phyloP scores from a whole-genome alignment of 2,888 invertebrate genomes.

The Rhamphomyia laevipes region DNA sequence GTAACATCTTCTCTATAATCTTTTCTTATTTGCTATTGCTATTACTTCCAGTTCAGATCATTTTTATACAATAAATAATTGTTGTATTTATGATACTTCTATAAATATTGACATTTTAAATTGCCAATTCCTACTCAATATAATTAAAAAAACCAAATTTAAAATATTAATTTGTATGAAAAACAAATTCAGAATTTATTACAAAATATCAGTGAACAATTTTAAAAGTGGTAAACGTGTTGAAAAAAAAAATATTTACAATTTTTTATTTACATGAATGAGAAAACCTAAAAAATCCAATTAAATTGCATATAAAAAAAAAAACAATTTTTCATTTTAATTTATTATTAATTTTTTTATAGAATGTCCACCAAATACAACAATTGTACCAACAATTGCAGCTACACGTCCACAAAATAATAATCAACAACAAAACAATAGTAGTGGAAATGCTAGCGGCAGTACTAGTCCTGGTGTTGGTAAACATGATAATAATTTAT shows the following conservation, averaged over 20 bases:
- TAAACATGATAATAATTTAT: conserved; percentile 49
- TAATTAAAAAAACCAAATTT: too few species aligned
- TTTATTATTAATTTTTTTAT: conserved; percentile 1
- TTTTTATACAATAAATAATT: too few species aligned
- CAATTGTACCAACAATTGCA: conserved; percentile 33
- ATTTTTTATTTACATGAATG: background rate
- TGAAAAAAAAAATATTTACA: background rate
- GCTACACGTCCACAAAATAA: conserved; percentile 21
- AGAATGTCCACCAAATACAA: conserved; percentile 60
- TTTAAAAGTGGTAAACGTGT: too few species aligned
- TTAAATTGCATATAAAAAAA: background rate
- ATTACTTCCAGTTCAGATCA: too few species aligned
- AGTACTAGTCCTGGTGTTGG: conserved; percentile 2
- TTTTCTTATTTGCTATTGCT: too few species aligned
- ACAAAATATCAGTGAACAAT: too few species aligned
- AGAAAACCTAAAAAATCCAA: background rate
- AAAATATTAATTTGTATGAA: too few species aligned
- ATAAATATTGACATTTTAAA: too few species aligned
- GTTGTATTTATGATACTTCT: too few species aligned
- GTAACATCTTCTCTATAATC: too few species aligned
- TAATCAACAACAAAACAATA: conserved; percentile 15
- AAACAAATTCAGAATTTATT: too few species aligned
- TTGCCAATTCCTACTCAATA: too few species aligned
- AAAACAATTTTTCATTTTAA: background rate
- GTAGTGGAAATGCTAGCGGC: conserved; percentile 10